phyloP scores from a whole-genome alignment of 2,888 invertebrate genomes.

The Pyralis farinalis region DNA sequence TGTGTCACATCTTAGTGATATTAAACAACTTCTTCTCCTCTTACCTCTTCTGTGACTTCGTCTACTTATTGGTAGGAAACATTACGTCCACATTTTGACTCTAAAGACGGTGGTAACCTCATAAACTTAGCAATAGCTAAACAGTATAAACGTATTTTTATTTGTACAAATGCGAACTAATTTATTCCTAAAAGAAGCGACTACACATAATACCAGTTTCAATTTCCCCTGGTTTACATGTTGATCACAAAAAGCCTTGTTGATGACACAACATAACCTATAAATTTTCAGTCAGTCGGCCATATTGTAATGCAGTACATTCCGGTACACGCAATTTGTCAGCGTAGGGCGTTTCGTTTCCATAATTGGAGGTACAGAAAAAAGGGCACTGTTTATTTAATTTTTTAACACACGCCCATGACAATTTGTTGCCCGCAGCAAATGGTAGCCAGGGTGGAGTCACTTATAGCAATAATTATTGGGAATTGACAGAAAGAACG shows the following conservation, averaged over 20 bases:
- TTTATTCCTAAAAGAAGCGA: no score
- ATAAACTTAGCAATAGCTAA: no score
- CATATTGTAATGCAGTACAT: constrained; percentile 34
- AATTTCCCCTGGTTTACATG: no score
- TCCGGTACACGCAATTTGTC: constrained; percentile 63
- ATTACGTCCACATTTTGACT: no score
- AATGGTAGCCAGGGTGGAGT: neutral
- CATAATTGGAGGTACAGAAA: constrained; percentile 11
- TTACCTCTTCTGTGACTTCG: no score
- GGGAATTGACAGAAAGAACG: neutral
- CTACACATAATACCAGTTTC: no score
- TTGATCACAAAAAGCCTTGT: neutral
- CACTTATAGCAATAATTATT: neutral
- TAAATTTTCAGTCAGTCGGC: constrained; percentile 29
- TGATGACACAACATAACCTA: constrained; percentile 13
- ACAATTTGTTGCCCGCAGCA: neutral
- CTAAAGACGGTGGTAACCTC: no score
- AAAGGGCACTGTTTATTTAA: constrained; percentile 3
- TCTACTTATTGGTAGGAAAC: no score
- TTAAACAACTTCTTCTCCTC: no score
- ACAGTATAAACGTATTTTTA: no score
- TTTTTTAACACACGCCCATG: constrained; percentile 6
- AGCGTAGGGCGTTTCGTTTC: constrained; percentile 53
- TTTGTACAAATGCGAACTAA: no score
- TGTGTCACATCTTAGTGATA: no score